A percentile compares a stretch with the other conserved stretches of the same genome.
phyloP scores from a whole-genome alignment of 2,888 invertebrate genomes.

The Caenorhabditis drosophilae region DNA sequence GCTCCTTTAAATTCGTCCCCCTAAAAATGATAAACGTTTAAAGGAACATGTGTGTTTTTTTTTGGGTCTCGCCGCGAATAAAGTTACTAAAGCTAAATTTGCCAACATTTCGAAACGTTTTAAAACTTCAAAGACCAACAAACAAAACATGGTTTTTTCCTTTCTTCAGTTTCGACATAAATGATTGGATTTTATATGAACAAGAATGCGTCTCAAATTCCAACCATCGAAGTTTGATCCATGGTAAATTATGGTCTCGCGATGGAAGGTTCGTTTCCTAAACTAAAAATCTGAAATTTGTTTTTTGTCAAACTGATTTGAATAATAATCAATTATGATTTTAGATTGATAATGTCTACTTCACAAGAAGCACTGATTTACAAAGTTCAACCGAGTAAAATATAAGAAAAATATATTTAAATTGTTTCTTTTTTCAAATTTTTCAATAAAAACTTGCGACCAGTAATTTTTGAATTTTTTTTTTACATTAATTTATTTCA shows the following conservation, averaged over 20 bases:
- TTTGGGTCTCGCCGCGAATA: too few relatives aligned
- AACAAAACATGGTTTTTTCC: too few relatives aligned
- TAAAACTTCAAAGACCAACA: too few relatives aligned
- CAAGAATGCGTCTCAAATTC: constrained; percentile 57
- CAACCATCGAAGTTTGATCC: constrained; percentile 51
- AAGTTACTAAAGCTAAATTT: too few relatives aligned
- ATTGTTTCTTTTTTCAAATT: background rate
- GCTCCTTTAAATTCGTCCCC: too few relatives aligned
- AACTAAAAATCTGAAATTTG: too few relatives aligned
- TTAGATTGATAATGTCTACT: constrained; percentile 45
- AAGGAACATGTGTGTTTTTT: too few relatives aligned
- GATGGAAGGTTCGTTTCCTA: constrained; percentile 25
- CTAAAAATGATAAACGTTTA: too few relatives aligned
- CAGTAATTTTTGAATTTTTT: background rate
- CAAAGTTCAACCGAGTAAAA: constrained; percentile 39
- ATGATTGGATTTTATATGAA: constrained; percentile 61
- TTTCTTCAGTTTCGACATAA: constrained; percentile 58
- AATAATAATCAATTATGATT: background rate
- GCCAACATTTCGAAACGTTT: too few relatives aligned
- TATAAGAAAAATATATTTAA: constrained; percentile 9
- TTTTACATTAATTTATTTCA: background rate
- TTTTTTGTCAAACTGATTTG: constrained; percentile 24
- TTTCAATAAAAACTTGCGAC: background rate
- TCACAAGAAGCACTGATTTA: constrained; percentile 54
- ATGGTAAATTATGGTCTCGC: constrained; percentile 49